phyloP scores from a whole-genome alignment of 2,113 vertebrate genomes.

The Mus pahari region DNA sequence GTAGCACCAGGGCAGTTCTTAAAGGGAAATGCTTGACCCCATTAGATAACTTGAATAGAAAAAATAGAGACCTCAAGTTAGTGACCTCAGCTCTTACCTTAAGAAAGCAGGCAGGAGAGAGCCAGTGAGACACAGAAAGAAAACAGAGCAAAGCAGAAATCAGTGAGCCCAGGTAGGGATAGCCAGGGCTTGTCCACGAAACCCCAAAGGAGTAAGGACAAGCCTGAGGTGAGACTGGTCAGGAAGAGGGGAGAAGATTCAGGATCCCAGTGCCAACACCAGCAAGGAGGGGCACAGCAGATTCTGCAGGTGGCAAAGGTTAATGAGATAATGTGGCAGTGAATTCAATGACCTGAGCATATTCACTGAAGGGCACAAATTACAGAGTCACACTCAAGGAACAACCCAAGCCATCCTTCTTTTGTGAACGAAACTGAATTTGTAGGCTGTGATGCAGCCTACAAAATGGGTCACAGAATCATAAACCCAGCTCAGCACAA shows the following conservation, averaged over 20 bases:
- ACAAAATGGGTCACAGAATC: constrained; percentile 7
- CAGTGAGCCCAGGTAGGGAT: neutral
- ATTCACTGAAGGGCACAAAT: neutral
- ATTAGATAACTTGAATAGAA: neutral
- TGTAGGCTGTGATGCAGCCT: neutral
- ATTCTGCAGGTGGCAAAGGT: neutral
- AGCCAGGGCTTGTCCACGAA: neutral
- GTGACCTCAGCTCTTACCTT: neutral
- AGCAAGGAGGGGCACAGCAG: neutral
- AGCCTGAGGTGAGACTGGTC: neutral
- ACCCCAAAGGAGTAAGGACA: neutral
- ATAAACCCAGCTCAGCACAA: neutral
- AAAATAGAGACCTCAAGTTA: neutral
- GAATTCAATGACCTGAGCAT: neutral
- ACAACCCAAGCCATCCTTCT: neutral
- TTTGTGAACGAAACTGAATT: neutral
- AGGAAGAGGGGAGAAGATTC: neutral
- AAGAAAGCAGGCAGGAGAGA: neutral
- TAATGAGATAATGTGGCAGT: neutral
- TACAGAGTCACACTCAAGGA: neutral
- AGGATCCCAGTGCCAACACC: neutral
- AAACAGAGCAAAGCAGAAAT: constrained; percentile 15
- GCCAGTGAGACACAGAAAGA: constrained; percentile 10
- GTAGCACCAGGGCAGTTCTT: neutral
- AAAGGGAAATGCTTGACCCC: neutral